phyloP scores from a whole-genome alignment of 2,797 vertebrate species.

The Rhabdophis nuchalis region DNA sequence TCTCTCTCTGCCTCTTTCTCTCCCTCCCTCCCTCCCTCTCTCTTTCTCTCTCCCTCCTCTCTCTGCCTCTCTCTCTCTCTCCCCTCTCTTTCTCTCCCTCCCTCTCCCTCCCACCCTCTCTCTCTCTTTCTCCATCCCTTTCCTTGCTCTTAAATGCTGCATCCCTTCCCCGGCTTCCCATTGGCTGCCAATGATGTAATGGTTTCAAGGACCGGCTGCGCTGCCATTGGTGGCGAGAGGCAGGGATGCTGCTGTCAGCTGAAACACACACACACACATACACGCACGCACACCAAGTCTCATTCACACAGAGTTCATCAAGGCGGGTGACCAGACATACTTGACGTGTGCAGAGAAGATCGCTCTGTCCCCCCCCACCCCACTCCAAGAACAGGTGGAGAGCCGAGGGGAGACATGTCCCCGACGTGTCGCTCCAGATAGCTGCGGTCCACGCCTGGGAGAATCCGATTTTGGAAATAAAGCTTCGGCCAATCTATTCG shows the following conservation, averaged over 20 bases:
- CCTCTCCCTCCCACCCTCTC: too few species aligned
- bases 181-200: slow-evolving; percentile 98
- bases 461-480: neutral
- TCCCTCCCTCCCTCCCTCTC: neutral
- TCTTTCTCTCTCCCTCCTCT: neutral
- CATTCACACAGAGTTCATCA: slow-evolving; percentile 81
- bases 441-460: neutral
- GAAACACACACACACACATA: slow-evolving; percentile 14
- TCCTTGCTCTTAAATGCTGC: slow-evolving; percentile 74
- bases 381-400: slow-evolving; percentile 46
- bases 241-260: slow-evolving; percentile 76
- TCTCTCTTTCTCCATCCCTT: slow-evolving; percentile 50
- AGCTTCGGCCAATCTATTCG: neutral
- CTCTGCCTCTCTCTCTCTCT: too few species aligned
- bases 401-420: neutral
- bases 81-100: too few species aligned
- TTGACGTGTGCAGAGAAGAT: neutral
- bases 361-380: neutral
- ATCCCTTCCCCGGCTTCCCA: slow-evolving; percentile 75
- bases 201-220: slow-evolving; percentile 76
- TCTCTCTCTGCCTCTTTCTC: slow-evolving; percentile 9
- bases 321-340: neutral
- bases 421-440: neutral
- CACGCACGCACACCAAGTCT: slow-evolving; percentile 68
- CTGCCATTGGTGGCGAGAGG: slow-evolving; percentile 76